Evolutionary conservation across 2,888 invertebrate species (phyloP).

Genomic region (Stegophylla sp.): DNA sequence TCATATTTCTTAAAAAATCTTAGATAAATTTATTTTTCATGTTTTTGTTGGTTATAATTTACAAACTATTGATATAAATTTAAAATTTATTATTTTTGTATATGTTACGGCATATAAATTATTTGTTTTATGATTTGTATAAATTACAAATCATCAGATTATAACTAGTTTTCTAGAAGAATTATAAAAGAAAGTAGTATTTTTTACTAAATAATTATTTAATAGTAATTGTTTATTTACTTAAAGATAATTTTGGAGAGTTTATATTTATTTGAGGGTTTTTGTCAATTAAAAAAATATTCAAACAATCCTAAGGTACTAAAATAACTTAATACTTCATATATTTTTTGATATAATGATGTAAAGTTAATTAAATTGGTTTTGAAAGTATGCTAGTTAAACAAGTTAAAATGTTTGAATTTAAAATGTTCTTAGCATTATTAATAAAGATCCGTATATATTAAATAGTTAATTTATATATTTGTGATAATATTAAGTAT

Average conservation of each 20-base stretch:
- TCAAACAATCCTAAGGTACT: background rate
- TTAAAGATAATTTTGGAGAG: background rate
- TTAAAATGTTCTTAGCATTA: background rate
- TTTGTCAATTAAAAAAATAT: slow-evolving; percentile 4
- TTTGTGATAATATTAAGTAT: slow-evolving; percentile 44
- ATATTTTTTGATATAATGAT: background rate
- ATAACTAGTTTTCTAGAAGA: background rate
- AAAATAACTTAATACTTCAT: background rate
- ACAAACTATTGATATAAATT: background rate
- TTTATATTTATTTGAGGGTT: background rate
- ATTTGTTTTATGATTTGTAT: slow-evolving; percentile 10
- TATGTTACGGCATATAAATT: slow-evolving; percentile 5
- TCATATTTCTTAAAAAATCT: background rate
- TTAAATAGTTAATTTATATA: slow-evolving; percentile 26
- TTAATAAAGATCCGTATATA: background rate
- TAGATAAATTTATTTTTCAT: background rate
- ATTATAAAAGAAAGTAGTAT: background rate
- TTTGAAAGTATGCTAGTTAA: background rate
- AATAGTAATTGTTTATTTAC: background rate
- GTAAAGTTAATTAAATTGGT: background rate
- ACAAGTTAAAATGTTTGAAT: background rate
- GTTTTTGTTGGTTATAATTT: background rate
- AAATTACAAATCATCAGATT: background rate
- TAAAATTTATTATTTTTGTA: background rate
- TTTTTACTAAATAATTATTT: background rate